Evolutionary conservation across 2,113 vertebrate species (phyloP).

Genomic region (Perca flavescens): DNA sequence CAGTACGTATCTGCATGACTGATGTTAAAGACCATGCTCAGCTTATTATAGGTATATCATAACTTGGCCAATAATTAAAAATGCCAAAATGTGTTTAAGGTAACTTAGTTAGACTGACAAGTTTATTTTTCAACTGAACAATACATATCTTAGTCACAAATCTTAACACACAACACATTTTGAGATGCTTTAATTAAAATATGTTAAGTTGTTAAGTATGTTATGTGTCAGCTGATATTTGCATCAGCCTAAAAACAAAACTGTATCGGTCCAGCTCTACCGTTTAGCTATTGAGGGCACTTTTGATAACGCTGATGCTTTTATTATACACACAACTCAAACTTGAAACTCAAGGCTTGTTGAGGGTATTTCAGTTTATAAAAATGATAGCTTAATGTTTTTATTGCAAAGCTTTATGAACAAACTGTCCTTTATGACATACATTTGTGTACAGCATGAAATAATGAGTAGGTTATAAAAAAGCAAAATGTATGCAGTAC

Average conservation of each 20-base stretch:
- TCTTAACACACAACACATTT: neutral
- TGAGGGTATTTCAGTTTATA: neutral
- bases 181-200: neutral
- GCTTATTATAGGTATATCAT: neutral
- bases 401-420: neutral
- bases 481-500: neutral
- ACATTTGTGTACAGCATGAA: neutral
- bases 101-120: neutral
- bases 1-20: neutral
- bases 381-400: neutral
- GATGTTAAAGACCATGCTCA: neutral
- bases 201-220: no score
- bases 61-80: neutral
- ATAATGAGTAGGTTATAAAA: constrained; percentile 1
- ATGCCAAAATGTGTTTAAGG: neutral
- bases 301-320: neutral
- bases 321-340: neutral
- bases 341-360: neutral
- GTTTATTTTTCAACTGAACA: no score
- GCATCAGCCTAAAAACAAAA: neutral
- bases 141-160: neutral
- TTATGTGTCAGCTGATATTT: neutral
- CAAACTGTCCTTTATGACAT: neutral
- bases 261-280: neutral
- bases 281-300: neutral